Percentiles rank a stretch among this genome's conserved stretches.
Conservation (phyloP, 2,888 invertebrate genomes). For the Thera britannica region DNA sequence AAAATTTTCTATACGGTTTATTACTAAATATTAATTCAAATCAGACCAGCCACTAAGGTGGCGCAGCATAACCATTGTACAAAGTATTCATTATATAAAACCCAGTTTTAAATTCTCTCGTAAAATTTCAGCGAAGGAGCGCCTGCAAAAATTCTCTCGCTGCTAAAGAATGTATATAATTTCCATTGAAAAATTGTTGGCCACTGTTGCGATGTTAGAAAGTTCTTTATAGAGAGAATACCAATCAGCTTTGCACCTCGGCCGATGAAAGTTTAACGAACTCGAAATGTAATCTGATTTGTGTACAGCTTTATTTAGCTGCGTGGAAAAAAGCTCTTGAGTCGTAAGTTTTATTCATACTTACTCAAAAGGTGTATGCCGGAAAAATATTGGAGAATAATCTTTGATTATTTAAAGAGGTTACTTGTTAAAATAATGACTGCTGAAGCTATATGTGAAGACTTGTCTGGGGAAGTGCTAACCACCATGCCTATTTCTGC, state of each 20-base stretch:
- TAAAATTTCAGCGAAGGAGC: conserved; percentile 8
- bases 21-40: neutral
- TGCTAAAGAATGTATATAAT: conserved; percentile 35
- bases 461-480: too few relatives aligned
- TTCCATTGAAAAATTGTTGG: conserved; percentile 39
- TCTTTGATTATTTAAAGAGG: too few relatives aligned
- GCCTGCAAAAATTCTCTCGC: conserved; percentile 11
- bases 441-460: too few relatives aligned
- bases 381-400: too few relatives aligned
- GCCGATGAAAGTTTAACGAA: conserved; percentile 70
- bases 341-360: neutral
- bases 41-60: neutral
- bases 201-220: conserved; percentile 40
- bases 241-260: conserved; percentile 59
- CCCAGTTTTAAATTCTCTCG: conserved; percentile 3
- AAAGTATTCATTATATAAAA: neutral
- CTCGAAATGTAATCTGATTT: conserved; percentile 70
- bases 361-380: neutral
- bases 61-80: neutral
- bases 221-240: conserved; percentile 51
- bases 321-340: conserved; percentile 31
- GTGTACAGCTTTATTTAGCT: conserved; percentile 57
- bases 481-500: too few relatives aligned
- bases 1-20: neutral
- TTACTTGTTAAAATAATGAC: too few relatives aligned